A percentile compares a stretch with the other conserved stretches of the same genome.
Conservation (phyloP, 53 echinoderm and acorn worm species). For the Henricia sp. region DNA sequence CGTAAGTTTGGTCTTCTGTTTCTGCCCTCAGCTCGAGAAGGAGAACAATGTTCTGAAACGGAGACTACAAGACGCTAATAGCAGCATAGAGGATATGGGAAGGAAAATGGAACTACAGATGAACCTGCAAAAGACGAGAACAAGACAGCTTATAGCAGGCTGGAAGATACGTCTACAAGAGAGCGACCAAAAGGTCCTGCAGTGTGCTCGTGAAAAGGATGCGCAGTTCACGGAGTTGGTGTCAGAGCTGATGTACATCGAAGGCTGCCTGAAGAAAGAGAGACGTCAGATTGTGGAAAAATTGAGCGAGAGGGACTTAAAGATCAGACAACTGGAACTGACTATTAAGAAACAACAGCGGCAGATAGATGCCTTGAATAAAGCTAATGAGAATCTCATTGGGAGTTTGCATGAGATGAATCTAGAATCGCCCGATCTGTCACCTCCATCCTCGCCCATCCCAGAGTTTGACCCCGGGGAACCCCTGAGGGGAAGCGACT, state of each 20-base stretch:
- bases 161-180: constrained; percentile 86
- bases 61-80: constrained; percentile 74
- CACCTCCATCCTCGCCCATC: constrained; percentile 22
- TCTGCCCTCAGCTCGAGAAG: constrained; percentile 70
- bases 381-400: constrained; percentile 82
- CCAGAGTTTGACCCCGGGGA: constrained; percentile 24
- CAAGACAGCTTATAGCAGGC: constrained; percentile 88
- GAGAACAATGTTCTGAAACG: constrained; percentile 73
- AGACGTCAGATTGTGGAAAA: constrained; percentile 63
- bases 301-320: constrained; percentile 56
- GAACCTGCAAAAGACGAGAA: constrained; percentile 78
- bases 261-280: constrained; percentile 79
- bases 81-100: constrained; percentile 66
- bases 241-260: constrained; percentile 87
- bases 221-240: constrained; percentile 78
- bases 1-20: constrained; percentile 14
- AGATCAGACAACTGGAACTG: constrained; percentile 74
- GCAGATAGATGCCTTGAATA: constrained; percentile 89
- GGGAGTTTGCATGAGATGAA: constrained; percentile 72
- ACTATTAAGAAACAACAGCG: constrained; percentile 75
- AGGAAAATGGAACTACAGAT: constrained; percentile 85
- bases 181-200: constrained; percentile 78
- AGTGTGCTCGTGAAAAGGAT: constrained; percentile 84
- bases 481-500: not conserved
- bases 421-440: constrained; percentile 41